A percentile compares a stretch with the other conserved stretches of the same genome.
Evolutionary conservation across 2,797 vertebrate species (phyloP).

Genomic region (Tokudaia tokunoshimensis): DNA sequence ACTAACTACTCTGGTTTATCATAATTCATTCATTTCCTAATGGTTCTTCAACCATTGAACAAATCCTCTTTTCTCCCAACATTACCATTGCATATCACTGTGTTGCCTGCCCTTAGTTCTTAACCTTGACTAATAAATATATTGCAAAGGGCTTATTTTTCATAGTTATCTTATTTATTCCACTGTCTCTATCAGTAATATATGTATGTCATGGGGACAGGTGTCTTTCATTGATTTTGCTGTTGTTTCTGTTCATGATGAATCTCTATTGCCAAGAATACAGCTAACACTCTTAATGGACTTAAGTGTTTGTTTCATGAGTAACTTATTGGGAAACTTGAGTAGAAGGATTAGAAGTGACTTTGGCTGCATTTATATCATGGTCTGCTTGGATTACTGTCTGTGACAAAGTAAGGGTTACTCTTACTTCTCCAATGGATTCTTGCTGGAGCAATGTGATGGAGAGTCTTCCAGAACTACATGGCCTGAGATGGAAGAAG

Average conservation of each 20-base stretch:
- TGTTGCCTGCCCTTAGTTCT: not conserved
- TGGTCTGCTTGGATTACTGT: not conserved
- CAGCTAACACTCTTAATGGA: not conserved
- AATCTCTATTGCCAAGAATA: not conserved
- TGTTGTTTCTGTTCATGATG: not conserved
- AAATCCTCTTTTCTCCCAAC: not conserved
- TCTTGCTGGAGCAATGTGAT: not conserved
- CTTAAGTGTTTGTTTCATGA: constrained; percentile 8
- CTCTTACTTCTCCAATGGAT: not conserved
- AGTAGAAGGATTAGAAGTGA: not conserved
- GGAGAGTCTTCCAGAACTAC: too few relatives aligned
- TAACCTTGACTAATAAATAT: not conserved
- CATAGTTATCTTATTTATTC: not conserved
- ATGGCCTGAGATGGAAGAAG: too few relatives aligned
- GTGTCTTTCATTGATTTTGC: not conserved
- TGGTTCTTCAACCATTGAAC: not conserved
- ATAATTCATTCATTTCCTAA: not conserved
- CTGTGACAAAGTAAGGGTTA: not conserved
- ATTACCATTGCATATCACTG: not conserved
- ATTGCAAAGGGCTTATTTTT: not conserved
- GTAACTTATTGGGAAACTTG: not conserved
- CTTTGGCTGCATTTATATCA: not conserved
- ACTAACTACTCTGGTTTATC: not conserved
- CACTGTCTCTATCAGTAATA: not conserved
- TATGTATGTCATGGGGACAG: not conserved